A percentile compares a stretch with the other conserved stretches of the same genome.
phyloP scores from a whole-genome alignment of 1,140 invertebrate genomes.

The Muscidifurax raptorellus region DNA sequence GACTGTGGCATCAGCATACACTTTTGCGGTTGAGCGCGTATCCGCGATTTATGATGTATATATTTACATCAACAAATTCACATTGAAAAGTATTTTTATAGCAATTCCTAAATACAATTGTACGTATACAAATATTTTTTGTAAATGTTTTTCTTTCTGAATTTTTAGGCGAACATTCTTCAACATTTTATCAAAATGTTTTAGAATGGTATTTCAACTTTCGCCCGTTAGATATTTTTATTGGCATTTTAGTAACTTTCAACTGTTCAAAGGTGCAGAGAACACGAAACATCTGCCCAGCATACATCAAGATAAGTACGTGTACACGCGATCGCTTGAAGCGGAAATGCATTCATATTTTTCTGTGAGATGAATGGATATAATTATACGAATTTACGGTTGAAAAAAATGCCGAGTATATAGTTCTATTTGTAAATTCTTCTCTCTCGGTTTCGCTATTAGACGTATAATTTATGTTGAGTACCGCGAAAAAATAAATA shows the following conservation, averaged over 20 bases:
- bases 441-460: no score
- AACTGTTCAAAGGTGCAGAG: not conserved
- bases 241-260: not conserved
- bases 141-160: not conserved
- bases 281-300: not conserved
- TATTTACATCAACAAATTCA: not conserved
- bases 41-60: no score
- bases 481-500: no score
- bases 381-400: no score
- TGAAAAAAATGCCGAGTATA: no score
- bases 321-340: not conserved
- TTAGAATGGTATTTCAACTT: not conserved
- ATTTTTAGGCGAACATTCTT: no score
- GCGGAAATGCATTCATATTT: slow-evolving; percentile 12
- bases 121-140: no score
- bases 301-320: not conserved
- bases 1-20: not conserved
- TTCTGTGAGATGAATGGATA: not conserved
- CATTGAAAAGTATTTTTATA: no score
- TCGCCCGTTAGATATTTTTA: no score
- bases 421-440: no score
- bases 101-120: no score
- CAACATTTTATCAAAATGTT: not conserved
- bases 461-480: no score
- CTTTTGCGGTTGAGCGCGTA: not conserved